phyloP scores from a whole-genome alignment of 2,113 vertebrate genomes.

The Antennarius striatus region DNA sequence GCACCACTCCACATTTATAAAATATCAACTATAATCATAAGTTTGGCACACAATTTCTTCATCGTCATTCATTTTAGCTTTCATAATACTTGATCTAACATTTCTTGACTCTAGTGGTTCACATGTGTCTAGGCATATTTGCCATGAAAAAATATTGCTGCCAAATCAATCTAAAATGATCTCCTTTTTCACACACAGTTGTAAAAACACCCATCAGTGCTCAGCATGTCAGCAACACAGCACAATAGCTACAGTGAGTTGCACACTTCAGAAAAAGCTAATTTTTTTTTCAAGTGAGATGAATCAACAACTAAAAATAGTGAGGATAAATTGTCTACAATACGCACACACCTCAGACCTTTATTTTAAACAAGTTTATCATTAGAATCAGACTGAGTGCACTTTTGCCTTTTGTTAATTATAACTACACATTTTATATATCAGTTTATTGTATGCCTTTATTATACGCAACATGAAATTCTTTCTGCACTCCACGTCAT shows the following conservation, averaged over 20 bases:
- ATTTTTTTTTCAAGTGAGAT: not conserved
- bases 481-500: no score
- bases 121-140: not conserved
- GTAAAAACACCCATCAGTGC: conserved; percentile 1
- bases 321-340: not conserved
- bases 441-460: no score
- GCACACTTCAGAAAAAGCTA: conserved; percentile 22
- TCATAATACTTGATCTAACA: conserved; percentile 1
- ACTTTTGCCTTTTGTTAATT: not conserved
- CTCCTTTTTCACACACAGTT: not conserved
- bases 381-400: not conserved
- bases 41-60: conserved; percentile 1
- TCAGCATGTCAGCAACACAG: not conserved
- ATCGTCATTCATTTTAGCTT: conserved; percentile 10
- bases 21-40: not conserved
- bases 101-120: not conserved
- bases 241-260: not conserved
- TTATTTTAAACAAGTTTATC: not conserved
- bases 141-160: not conserved
- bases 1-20: not conserved
- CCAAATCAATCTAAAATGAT: conserved; percentile 1
- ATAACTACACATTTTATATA: no score
- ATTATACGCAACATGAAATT: no score
- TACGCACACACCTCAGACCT: not conserved
- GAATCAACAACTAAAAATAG: conserved; percentile 1